A percentile compares a stretch with the other conserved stretches of the same genome.
phyloP scores from a whole-genome alignment of 2,113 vertebrate species.

The Hippocampus zosterae region DNA sequence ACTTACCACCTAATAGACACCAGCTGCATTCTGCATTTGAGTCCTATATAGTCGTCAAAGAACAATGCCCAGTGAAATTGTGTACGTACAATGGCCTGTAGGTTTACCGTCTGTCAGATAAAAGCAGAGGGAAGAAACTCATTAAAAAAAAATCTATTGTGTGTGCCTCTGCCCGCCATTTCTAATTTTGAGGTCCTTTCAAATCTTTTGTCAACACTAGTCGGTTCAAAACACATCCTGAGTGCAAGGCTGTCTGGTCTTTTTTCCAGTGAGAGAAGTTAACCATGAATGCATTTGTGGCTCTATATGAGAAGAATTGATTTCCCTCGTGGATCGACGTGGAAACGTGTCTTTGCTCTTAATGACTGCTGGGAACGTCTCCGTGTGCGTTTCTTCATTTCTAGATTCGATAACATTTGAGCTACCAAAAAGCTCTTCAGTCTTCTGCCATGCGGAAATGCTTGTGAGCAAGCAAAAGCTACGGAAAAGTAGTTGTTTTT shows the following conservation, averaged over 20 bases:
- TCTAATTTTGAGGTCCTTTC: not conserved
- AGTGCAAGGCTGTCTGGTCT: slow-evolving; percentile 12
- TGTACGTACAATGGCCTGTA: slow-evolving; percentile 7
- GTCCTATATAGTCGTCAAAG: not conserved
- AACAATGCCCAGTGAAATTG: not conserved
- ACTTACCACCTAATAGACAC: not conserved
- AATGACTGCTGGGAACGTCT: slow-evolving; percentile 19
- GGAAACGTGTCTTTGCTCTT: slow-evolving; percentile 38
- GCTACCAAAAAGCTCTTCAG: no score
- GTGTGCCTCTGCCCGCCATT: not conserved
- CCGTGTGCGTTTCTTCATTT: not conserved
- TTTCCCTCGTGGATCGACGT: slow-evolving; percentile 47
- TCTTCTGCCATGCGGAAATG: no score
- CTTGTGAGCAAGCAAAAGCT: no score
- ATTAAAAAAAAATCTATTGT: slow-evolving; percentile 5
- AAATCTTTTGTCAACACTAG: slow-evolving; percentile 4
- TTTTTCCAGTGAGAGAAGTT: slow-evolving; percentile 25
- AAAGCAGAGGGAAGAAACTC: slow-evolving; percentile 24
- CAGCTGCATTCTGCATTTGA: not conserved
- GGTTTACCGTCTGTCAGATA: slow-evolving; percentile 27
- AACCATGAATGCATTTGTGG: not conserved
- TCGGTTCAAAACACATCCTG: slow-evolving; percentile 13
- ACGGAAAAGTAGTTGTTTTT: no score
- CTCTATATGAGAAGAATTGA: slow-evolving; percentile 1
- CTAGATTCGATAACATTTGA: not conserved